phyloP scores from a whole-genome alignment of 2,888 invertebrate genomes.

The Chrysotoxum bicinctum region DNA sequence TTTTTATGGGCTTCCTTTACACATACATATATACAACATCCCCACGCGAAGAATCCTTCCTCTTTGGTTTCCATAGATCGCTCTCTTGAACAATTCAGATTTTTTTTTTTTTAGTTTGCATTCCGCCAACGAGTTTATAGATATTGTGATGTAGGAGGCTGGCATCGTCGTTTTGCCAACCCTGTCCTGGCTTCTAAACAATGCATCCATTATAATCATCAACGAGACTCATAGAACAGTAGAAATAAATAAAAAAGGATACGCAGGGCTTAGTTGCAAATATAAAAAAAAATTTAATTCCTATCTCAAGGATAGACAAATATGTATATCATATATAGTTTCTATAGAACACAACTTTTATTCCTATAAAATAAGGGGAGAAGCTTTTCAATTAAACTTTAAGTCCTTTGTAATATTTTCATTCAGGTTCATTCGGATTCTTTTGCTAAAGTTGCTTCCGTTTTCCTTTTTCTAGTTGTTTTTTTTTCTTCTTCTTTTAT shows the following conservation, averaged over 20 bases:
- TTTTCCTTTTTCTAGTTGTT: constrained; percentile 6
- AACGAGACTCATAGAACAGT: constrained; percentile 50
- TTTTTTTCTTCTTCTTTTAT: constrained; percentile 5
- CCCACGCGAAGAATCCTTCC: constrained; percentile 14
- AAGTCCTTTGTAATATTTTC: constrained; percentile 69
- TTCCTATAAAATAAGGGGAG: constrained; percentile 1
- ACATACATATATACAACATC: not conserved
- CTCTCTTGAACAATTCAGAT: constrained; percentile 2
- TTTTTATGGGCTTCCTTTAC: constrained; percentile 37
- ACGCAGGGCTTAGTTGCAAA: constrained; percentile 30
- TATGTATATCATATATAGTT: not conserved
- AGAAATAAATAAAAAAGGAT: constrained; percentile 41
- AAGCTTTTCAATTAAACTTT: constrained; percentile 72
- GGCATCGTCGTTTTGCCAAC: constrained; percentile 23
- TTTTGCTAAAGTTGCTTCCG: constrained; percentile 20
- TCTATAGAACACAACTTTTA: not conserved
- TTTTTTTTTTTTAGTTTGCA: constrained; percentile 2
- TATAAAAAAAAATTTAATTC: not conserved
- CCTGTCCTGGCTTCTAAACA: constrained; percentile 55
- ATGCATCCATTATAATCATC: constrained; percentile 69
- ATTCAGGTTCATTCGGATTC: constrained; percentile 65
- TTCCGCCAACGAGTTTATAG: constrained; percentile 49
- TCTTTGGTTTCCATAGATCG: not conserved
- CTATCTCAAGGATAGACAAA: constrained; percentile 12
- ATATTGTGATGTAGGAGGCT: constrained; percentile 43